Conservation (phyloP, 2,797 vertebrate species). For the Falco peregrinus region DNA sequence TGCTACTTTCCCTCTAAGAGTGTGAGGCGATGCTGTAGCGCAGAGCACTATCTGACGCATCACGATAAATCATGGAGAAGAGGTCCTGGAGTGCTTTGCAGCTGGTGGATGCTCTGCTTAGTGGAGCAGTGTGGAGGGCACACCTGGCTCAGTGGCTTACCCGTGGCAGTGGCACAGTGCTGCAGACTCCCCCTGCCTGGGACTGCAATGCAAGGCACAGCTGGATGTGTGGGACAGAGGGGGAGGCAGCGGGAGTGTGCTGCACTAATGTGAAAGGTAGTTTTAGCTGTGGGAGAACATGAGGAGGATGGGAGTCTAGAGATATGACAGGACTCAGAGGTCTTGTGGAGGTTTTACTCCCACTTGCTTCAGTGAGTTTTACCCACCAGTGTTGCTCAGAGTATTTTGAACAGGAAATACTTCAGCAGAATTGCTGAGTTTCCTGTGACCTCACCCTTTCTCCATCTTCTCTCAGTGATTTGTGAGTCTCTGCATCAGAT, state of each 20-base stretch:
- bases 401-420: neutral
- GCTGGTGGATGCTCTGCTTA: neutral
- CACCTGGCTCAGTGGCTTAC: neutral
- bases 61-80: neutral
- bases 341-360: neutral
- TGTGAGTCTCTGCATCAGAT: neutral
- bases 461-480: neutral
- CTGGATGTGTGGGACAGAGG: neutral
- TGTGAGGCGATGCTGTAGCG: fast-evolving
- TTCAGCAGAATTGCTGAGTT: neutral
- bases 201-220: neutral
- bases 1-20: neutral
- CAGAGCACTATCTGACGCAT: neutral
- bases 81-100: neutral
- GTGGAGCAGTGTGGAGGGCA: neutral
- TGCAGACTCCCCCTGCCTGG: neutral
- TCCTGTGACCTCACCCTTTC: neutral
- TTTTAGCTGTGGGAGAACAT: neutral
- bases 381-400: neutral
- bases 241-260: neutral
- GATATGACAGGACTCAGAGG: neutral
- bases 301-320: neutral
- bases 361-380: neutral
- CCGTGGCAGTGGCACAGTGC: fast-evolving
- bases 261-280: neutral